These are phyloP conservation scores for Diabrotica undecimpunctata DNA, from an alignment of 1,140 invertebrate genomes.

Conservation along the genomic window DNA sequence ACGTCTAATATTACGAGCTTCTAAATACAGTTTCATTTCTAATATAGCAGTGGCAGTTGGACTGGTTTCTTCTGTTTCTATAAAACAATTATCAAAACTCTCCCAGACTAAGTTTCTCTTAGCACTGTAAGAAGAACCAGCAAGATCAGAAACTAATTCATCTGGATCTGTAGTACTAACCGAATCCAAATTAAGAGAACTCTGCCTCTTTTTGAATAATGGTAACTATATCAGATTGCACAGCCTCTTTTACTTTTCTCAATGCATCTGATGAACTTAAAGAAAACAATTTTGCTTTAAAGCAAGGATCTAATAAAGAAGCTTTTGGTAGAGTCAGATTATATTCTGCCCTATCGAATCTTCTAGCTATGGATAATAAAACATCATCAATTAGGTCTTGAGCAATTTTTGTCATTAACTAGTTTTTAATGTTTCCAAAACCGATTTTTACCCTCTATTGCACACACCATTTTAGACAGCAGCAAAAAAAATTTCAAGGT, in stretches of 20 bases:
- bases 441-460: no score
- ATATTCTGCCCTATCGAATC: constrained; percentile 6
- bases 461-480: no score
- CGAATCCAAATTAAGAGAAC: no score
- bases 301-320: constrained; percentile 4
- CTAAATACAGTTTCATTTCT: constrained; percentile 2
- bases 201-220: no score
- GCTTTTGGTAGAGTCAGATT: constrained; percentile 4
- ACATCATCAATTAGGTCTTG: no score
- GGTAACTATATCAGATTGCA: neutral
- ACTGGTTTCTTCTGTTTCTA: neutral
- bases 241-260: neutral
- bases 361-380: neutral
- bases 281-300: constrained; percentile 5
- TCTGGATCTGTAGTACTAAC: neutral
- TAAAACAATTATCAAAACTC: constrained; percentile 3
- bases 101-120: neutral
- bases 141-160: neutral
- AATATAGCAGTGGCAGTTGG: constrained; percentile 6
- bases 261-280: neutral
- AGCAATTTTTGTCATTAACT: no score
- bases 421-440: no score
- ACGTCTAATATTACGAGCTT: constrained; percentile 1
- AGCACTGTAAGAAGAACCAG: neutral
- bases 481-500: no score